phyloP scores from a whole-genome alignment of 2,113 vertebrate species.

The Alouatta palliata region DNA sequence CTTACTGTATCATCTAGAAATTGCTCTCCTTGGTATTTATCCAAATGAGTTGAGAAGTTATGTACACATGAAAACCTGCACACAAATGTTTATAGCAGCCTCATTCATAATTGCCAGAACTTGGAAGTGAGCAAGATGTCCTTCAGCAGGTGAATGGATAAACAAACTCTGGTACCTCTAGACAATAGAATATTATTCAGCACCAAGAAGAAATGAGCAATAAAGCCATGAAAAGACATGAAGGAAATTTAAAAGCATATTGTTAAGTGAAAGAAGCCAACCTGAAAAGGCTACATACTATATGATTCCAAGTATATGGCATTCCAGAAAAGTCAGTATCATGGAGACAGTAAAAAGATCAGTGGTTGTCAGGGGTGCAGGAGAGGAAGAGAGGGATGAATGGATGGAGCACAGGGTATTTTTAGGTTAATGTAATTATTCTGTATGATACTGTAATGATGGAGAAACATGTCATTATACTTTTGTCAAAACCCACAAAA shows the following conservation, averaged over 20 bases:
- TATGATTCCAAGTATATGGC: neutral
- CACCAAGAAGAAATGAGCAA: neutral
- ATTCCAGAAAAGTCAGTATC: conserved; percentile 36
- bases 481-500: neutral
- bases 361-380: neutral
- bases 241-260: neutral
- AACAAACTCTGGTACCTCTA: neutral
- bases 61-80: conserved; percentile 2
- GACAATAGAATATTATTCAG: neutral
- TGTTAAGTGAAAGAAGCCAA: neutral
- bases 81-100: neutral
- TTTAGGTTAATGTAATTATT: neutral
- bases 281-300: neutral
- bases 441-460: neutral
- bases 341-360: neutral
- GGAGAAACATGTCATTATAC: neutral
- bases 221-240: neutral
- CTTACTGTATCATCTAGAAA: neutral
- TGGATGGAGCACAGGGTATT: neutral
- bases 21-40: neutral
- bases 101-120: conserved; percentile 21
- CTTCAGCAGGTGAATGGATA: neutral
- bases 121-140: neutral
- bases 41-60: neutral
- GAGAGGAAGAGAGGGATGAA: neutral